Conservation (phyloP, 2,888 invertebrate species). For the Stenurella melanura region DNA sequence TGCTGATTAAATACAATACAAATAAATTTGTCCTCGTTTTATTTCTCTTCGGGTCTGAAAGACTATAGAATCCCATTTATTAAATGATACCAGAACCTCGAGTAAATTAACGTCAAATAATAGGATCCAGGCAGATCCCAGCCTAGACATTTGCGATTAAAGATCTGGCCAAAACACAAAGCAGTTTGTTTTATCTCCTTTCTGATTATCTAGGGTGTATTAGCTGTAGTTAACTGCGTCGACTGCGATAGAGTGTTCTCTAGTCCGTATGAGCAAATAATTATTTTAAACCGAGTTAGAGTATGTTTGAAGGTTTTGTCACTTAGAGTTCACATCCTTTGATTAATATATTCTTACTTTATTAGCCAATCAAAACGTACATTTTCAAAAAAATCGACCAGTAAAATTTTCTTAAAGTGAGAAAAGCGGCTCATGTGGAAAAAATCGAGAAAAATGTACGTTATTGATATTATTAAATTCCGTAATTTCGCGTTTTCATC, state of each 20-base stretch:
- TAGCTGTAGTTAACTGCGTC: neutral
- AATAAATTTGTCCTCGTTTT: neutral
- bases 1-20: neutral
- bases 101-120: slow-evolving; percentile 3
- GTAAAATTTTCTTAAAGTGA: too few species aligned
- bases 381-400: too few species aligned
- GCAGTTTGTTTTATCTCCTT: neutral
- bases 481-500: too few species aligned
- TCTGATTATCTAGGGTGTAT: neutral
- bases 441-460: too few species aligned
- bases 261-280: too few species aligned
- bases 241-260: neutral
- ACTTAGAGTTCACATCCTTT: too few species aligned
- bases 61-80: neutral
- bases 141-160: neutral
- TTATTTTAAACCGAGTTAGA: too few species aligned
- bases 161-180: slow-evolving; percentile 1
- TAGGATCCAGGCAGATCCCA: neutral
- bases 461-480: too few species aligned
- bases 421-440: too few species aligned
- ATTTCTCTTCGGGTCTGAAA: neutral
- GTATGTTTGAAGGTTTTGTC: too few species aligned
- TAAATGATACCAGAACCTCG: neutral
- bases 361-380: too few species aligned
- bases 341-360: too few species aligned